Base-by-base conservation (phyloP, 2,888 invertebrate species). In the Macrosoma leucophasiata region DNA sequence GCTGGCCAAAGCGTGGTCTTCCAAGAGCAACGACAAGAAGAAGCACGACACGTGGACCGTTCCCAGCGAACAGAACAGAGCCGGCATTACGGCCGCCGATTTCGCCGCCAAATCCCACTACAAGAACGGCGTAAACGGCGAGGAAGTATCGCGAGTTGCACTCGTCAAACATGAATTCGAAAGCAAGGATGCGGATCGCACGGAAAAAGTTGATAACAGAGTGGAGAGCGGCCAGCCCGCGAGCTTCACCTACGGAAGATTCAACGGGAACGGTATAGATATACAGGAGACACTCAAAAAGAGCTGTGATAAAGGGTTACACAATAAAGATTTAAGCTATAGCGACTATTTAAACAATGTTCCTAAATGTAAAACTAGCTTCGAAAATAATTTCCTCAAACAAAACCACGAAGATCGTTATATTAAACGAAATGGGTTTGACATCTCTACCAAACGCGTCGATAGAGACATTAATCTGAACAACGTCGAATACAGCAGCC, bases 321-420 rank as follows among this genome's bases (percentile, higher is more conserved):
- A 84, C 63, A 74, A 60, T 69, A 78, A 77, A 64, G 78, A 82
- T 56, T 61, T 75, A 67, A 66, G 62, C 53, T 79, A 71, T 76
- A 75, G 62, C 64, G 77, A 84, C 58, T 82, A 79, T 62, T 62
- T 77, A 59, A 79, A 72, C 58, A 81, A 79, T 74, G 84, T 84
- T 82, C 82, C 84, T 81, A 84, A 81, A 73, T 76, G 74, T 71
- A 84, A 82, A 64, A 74, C 65, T 73, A 82, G 77, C 70, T 82
- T 82, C 58, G 84, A 84, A 68, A 82, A 71, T 59, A 82, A 67
- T 57, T 84, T 84, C 60, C 73, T 84, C 41, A 82, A 81, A 60
- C 82, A 79, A 52, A 79, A 61, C 56, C 70, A 71, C 39, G 81
- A 82, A 52, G 82, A 81, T 50, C 77, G 78, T 52, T 73, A 74